Base-by-base conservation (phyloP, 2,797 vertebrate genomes). In the Salmo trutta region DNA sequence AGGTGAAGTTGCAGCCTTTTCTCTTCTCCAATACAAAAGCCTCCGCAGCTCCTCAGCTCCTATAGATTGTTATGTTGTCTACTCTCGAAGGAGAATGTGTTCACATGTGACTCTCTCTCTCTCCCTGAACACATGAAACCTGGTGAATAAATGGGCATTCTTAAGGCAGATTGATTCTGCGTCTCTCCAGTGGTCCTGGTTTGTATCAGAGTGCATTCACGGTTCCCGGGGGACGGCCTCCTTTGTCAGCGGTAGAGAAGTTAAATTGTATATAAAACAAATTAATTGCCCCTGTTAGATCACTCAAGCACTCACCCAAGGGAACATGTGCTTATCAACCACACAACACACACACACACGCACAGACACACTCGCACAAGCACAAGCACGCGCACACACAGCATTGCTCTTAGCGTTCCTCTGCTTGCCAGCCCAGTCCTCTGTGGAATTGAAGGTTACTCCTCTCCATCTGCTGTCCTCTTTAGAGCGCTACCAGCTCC, bases 281-380 rank as follows among this genome's bases (percentile, higher is more conserved):
- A 93, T 93, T 93, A 93, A 93, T 93, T 93, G 92, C 88, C 90
- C 91, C 91, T 91, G 91, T 92, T 93, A 90, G 92, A 92, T 92
- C 91, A 91, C 88, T 92, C 88, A 89, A 90, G 91, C 89, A 86
- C 86, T 90, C 90, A 92, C 91, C 90, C 91, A 86, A 85, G 92
- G 92, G 91, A 93, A 85, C 89, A 84, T 91, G 91, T 93, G 92
- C 91, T 92, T 93, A 92, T 92, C 91, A 88, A 24, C 21, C 52
- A 19, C 74, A 67, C 52, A 47, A 65, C 66, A 47, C 66, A 70
- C 65, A 76, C 47, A 68, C 75, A 53, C 64, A 6, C 64, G n/a
- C 47, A 54, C 65, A 75, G 65, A 75, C 47, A 69, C 41, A 68
- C 65, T 62, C 73, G 36, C 56, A 36, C 72, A 59, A 51, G 27